A percentile compares a stretch with the other conserved stretches of the same genome.
Evolutionary conservation across 2,888 invertebrate genomes (phyloP).

Genomic region (Hybos culiciformis): DNA sequence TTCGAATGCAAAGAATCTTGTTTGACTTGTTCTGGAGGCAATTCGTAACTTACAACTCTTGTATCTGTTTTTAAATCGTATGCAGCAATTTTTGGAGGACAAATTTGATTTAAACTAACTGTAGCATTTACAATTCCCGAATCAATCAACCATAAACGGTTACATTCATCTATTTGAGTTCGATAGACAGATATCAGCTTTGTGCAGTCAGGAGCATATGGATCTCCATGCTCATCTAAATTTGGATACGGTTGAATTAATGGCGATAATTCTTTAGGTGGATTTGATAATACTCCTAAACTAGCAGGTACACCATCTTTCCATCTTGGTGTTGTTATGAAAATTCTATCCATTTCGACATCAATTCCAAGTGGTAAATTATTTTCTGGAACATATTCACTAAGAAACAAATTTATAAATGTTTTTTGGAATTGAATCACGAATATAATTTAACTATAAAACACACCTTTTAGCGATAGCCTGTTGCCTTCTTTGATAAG

Average conservation of each 20-base stretch:
- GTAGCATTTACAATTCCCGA: constrained; percentile 62
- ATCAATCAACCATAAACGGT: constrained; percentile 66
- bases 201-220: constrained; percentile 41
- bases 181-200: constrained; percentile 66
- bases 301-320: constrained; percentile 61
- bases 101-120: constrained; percentile 50
- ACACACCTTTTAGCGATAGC: constrained; percentile 45
- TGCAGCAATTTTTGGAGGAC: constrained; percentile 58
- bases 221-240: constrained; percentile 41
- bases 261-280: constrained; percentile 45
- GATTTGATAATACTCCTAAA: constrained; percentile 49
- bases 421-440: neutral
- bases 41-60: constrained; percentile 45
- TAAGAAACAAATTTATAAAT: constrained; percentile 17
- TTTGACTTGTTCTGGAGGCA: constrained; percentile 51
- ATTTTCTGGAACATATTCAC: constrained; percentile 54
- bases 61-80: constrained; percentile 55
- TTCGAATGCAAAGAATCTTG: constrained; percentile 47
- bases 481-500: constrained; percentile 40
- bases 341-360: constrained; percentile 51
- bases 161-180: constrained; percentile 57
- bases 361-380: constrained; percentile 64
- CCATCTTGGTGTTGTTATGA: constrained; percentile 66
- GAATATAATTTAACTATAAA: neutral
- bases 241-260: constrained; percentile 58